These are phyloP conservation scores for Oenanthe oenanthe DNA, from an alignment of 2,113 vertebrate genomes.

Conservation along the genomic window DNA sequence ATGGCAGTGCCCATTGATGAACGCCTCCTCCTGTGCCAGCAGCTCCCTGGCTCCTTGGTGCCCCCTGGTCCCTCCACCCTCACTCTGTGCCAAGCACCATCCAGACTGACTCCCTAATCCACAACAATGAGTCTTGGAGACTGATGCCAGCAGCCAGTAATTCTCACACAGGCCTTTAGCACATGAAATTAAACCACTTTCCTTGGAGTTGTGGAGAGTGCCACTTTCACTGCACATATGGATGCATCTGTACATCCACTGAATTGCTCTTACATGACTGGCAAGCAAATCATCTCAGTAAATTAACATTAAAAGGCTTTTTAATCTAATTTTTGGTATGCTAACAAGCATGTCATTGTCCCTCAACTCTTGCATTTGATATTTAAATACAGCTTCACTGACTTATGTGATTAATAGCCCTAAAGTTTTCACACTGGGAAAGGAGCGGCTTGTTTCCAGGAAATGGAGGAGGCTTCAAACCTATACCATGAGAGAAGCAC, in stretches of 20 bases:
- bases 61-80: background rate
- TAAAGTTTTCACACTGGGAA: background rate
- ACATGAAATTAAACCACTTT: slow-evolving; percentile 35
- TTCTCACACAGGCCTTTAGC: slow-evolving; percentile 47
- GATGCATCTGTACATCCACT: background rate
- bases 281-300: slow-evolving; percentile 21
- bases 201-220: background rate
- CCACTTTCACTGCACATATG: background rate
- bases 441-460: background rate
- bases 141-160: slow-evolving; percentile 66
- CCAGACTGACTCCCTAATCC: slow-evolving; percentile 64
- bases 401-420: background rate
- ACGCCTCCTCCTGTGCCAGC: slow-evolving; percentile 30
- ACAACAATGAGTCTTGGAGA: slow-evolving; percentile 60
- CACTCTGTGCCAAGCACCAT: slow-evolving; percentile 65
- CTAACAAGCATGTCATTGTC: background rate
- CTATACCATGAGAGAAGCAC: background rate
- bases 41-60: slow-evolving; percentile 36
- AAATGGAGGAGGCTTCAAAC: background rate
- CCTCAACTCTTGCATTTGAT: slow-evolving; percentile 16
- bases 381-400: slow-evolving; percentile 2
- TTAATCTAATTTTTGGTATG: slow-evolving; percentile 1
- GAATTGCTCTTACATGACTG: background rate
- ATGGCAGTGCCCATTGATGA: slow-evolving; percentile 53
- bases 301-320: background rate